Evolutionary conservation across 2,888 invertebrate genomes (phyloP).

Genomic region (Calameuta idolon): DNA sequence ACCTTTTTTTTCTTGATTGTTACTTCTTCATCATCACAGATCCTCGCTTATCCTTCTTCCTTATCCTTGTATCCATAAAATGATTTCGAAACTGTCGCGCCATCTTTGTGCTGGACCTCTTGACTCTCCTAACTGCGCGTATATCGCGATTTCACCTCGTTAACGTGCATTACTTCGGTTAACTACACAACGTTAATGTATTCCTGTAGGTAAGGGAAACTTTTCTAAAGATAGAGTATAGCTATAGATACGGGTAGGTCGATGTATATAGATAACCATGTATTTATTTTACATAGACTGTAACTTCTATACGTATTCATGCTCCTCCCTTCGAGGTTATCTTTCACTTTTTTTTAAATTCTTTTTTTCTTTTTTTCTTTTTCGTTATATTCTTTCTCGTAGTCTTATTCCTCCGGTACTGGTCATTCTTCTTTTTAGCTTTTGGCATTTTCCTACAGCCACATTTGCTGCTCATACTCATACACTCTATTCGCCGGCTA

Average conservation of each 20-base stretch:
- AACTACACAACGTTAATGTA: slow-evolving; percentile 6
- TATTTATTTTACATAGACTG: background rate
- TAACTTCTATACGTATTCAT: background rate
- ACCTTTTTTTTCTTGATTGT: background rate
- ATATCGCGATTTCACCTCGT: slow-evolving; percentile 1
- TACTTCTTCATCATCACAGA: background rate
- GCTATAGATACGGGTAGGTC: background rate
- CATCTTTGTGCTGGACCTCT: too few relatives aligned
- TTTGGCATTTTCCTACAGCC: background rate
- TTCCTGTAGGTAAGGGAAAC: background rate
- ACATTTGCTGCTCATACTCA: background rate
- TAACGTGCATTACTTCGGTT: slow-evolving; percentile 1
- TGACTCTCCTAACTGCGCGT: background rate
- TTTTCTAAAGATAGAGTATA: background rate
- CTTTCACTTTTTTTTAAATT: background rate
- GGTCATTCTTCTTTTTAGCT: background rate
- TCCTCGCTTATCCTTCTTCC: background rate
- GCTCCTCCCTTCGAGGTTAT: background rate
- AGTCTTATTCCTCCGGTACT: slow-evolving; percentile 12
- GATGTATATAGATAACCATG: background rate
- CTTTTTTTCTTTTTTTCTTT: slow-evolving; percentile 6
- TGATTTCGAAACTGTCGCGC: background rate
- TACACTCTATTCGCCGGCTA: background rate
- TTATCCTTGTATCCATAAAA: background rate
- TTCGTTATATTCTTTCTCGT: slow-evolving; percentile 13